phyloP scores from a whole-genome alignment of 2,797 vertebrate genomes.

The Acipenser transmontanus region DNA sequence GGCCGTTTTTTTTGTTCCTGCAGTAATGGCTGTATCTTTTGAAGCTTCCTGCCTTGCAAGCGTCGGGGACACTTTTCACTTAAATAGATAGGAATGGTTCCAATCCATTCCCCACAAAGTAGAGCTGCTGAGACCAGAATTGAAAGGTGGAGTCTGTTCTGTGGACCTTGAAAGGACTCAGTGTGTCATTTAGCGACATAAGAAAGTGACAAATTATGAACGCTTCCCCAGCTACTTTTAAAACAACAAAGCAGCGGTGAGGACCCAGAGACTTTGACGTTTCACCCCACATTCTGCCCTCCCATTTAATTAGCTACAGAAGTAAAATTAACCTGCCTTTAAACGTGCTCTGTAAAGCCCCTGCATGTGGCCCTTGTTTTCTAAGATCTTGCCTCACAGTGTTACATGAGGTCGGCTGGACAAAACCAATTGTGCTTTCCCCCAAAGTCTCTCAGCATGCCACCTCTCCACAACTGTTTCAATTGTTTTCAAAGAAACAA shows the following conservation, averaged over 20 bases:
- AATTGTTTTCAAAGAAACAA: slow-evolving; percentile 73
- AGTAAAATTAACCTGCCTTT: slow-evolving; percentile 72
- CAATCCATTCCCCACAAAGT: slow-evolving; percentile 69
- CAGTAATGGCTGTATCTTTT: slow-evolving; percentile 40
- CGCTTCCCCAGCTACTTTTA: slow-evolving; percentile 66
- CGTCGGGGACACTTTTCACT: slow-evolving; percentile 45
- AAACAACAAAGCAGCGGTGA: slow-evolving; percentile 54
- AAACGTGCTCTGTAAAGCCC: slow-evolving; percentile 36
- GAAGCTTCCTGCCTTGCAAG: slow-evolving; percentile 12
- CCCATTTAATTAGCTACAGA: slow-evolving; percentile 74
- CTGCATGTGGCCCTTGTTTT: slow-evolving; percentile 53
- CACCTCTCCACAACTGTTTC: slow-evolving; percentile 41
- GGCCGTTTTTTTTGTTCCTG: slow-evolving; percentile 34
- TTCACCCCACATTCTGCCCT: slow-evolving; percentile 57
- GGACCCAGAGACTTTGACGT: slow-evolving; percentile 56
- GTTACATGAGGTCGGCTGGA: slow-evolving; percentile 51
- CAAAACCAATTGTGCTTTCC: slow-evolving; percentile 46
- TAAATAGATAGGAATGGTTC: slow-evolving; percentile 65
- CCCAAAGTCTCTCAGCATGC: slow-evolving; percentile 45
- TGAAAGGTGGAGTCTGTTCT: slow-evolving; percentile 63
- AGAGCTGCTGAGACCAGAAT: slow-evolving; percentile 58
- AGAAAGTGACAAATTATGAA: slow-evolving; percentile 67
- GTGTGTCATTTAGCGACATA: slow-evolving; percentile 36
- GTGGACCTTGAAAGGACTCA: slow-evolving; percentile 62
- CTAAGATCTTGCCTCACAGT: slow-evolving; percentile 55